Evolutionary conservation across 2,797 vertebrate genomes (phyloP), one percentile per base, ranked within the genome.

Genomic region (Harpagifer antarcticus): DNA sequence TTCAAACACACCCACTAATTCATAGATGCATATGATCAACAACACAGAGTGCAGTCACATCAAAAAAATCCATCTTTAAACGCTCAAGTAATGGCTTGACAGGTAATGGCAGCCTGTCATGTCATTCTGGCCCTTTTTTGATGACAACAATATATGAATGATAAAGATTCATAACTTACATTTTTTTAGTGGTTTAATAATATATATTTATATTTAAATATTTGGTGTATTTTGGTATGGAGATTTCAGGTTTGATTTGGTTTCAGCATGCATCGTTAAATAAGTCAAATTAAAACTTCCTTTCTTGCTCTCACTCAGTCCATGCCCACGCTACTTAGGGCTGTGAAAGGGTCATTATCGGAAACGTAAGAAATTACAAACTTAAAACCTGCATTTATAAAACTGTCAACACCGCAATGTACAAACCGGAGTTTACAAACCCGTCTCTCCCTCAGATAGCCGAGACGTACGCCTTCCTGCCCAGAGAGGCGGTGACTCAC

Each of bases 391-490:
- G 33, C 33, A 37, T 37, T 37, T 37, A 37, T 8, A 37, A 37
- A 37, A 37, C 33, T 37, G 33, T 37, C 5, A 37, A 37, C 33
- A 37, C 8, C 33, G 8, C 33, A 33, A 33, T 33, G 33, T 33
- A 33, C 33, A 33, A 33, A 8, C 33, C 7, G 2, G 33, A 37
- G 33, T 37, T 27, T 27, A 27, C 27, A 27, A 83, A 89, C 89
- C 76, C 65, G 33, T 77, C 74, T 79, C 79, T 72, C 71, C 42
- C 80, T 79, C 74, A 99, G 98, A 99, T 99, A 44, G 97, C 98
- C 0, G 98, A 99, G 94, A 99, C 98, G 54, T 99, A 99, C 0
- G 98, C 98, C 83, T 99, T 99, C 92, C 95, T 99, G 83, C 98
- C 98, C 2, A 92, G 98, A 86, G 98, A 99, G 91, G 98, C 98